Percentiles rank a stretch among this genome's conserved stretches.
Conservation (phyloP, 2,888 invertebrate genomes). For the Ischnura elegans region DNA sequence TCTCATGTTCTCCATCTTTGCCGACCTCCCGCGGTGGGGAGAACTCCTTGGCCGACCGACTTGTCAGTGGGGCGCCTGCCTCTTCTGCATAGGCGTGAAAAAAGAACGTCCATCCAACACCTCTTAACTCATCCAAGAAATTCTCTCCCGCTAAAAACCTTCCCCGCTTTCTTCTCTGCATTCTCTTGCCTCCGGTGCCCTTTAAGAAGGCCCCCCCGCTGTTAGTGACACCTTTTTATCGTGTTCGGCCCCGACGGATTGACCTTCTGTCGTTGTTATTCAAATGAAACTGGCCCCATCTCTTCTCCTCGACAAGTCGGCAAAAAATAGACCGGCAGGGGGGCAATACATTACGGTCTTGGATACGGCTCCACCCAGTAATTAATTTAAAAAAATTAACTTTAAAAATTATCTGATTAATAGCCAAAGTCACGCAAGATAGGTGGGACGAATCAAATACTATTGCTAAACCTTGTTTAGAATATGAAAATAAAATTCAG, state of each 20-base stretch:
- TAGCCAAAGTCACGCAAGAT: neutral
- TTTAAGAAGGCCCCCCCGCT: constrained; percentile 7
- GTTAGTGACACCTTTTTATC: constrained; percentile 52
- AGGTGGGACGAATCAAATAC: neutral
- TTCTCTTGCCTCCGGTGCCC: neutral
- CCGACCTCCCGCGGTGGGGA: neutral
- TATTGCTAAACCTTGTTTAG: neutral
- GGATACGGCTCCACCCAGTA: neutral
- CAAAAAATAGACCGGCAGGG: neutral
- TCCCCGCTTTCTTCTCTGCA: neutral
- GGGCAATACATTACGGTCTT: neutral
- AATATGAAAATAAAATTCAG: neutral
- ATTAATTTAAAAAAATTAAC: neutral
- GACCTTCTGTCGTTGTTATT: constrained; percentile 37
- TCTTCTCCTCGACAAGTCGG: neutral
- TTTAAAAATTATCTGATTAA: neutral
- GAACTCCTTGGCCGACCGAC: neutral
- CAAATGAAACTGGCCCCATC: neutral
- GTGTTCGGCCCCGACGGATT: constrained; percentile 20
- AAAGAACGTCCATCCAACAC: constrained; percentile 36
- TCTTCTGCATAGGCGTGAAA: constrained; percentile 38
- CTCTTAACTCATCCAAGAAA: neutral
- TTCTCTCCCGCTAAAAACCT: neutral
- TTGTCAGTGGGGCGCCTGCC: constrained; percentile 31
- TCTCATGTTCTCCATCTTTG: neutral